A percentile compares a stretch with the other conserved stretches of the same genome.
Evolutionary conservation across 2,888 invertebrate species (phyloP).

Genomic region (Fabriciana adippe): DNA sequence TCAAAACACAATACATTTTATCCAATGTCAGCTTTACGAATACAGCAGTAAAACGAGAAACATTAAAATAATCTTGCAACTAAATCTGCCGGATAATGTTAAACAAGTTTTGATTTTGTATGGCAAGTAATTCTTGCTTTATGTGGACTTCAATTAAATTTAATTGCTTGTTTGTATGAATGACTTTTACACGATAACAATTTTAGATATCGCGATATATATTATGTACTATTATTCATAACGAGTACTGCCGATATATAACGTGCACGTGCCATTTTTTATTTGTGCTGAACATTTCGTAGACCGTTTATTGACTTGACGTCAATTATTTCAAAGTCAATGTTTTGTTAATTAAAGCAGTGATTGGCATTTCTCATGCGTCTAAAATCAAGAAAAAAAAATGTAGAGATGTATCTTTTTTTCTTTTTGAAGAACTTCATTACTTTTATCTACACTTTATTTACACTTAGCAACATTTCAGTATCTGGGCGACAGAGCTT

Average conservation of each 20-base stretch:
- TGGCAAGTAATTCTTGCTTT: conserved; percentile 14
- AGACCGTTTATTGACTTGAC: too few species aligned
- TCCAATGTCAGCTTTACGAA: conserved; percentile 22
- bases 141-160: conserved; percentile 23
- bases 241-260: too few species aligned
- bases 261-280: not conserved
- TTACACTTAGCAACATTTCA: too few species aligned
- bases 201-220: conserved; percentile 5
- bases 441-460: too few species aligned
- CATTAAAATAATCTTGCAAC: conserved; percentile 16
- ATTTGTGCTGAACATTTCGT: too few species aligned
- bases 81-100: conserved; percentile 23
- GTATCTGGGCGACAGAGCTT: too few species aligned
- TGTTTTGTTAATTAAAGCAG: too few species aligned
- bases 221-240: not conserved
- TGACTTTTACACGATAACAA: conserved; percentile 17
- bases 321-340: too few species aligned
- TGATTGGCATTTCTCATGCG: too few species aligned
- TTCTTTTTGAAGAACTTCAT: too few species aligned
- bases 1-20: conserved; percentile 15
- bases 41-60: conserved; percentile 21
- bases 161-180: conserved; percentile 22
- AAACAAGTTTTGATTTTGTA: conserved; percentile 23
- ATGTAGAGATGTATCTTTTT: too few species aligned
- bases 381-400: too few species aligned